Conservation (phyloP, 2,888 invertebrate species). For the Ectemnius continuus region DNA sequence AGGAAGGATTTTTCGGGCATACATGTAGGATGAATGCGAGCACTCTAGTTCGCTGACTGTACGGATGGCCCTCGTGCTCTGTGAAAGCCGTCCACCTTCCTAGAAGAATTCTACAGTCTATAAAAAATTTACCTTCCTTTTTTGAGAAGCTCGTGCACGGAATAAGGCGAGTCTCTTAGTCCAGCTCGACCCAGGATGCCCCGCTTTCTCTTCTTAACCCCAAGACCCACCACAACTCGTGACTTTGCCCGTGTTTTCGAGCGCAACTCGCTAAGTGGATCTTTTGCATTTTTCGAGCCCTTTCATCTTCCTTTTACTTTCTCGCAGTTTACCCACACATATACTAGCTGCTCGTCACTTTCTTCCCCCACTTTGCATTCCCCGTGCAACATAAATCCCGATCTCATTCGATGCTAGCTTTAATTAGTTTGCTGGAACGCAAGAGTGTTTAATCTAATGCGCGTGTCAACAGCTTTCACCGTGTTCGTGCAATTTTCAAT, state of each 20-base stretch:
- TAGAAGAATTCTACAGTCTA: constrained; percentile 39
- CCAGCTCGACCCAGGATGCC: constrained; percentile 30
- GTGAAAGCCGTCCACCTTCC: constrained; percentile 11
- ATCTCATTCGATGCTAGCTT: no score
- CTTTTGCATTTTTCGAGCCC: constrained; percentile 19
- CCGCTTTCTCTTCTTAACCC: constrained; percentile 1
- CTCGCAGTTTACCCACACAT: constrained; percentile 2
- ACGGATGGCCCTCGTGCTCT: background rate
- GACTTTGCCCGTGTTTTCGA: no score
- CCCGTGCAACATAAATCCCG: no score
- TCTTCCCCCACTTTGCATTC: no score
- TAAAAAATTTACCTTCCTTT: constrained; percentile 47
- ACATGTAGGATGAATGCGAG: no score
- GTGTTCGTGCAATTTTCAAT: constrained; percentile 25
- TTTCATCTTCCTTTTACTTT: background rate
- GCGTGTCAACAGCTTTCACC: no score
- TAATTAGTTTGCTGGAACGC: constrained; percentile 22
- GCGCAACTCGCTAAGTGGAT: no score
- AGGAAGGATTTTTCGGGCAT: no score
- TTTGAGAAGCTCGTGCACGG: constrained; percentile 43
- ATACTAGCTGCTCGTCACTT: no score
- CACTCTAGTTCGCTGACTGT: no score
- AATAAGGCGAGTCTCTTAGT: constrained; percentile 30
- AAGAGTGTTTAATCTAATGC: constrained; percentile 7
- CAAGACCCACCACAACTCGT: no score